phyloP scores from a whole-genome alignment of 1,140 invertebrate species.

The Parasteatoda tepidariorum region DNA sequence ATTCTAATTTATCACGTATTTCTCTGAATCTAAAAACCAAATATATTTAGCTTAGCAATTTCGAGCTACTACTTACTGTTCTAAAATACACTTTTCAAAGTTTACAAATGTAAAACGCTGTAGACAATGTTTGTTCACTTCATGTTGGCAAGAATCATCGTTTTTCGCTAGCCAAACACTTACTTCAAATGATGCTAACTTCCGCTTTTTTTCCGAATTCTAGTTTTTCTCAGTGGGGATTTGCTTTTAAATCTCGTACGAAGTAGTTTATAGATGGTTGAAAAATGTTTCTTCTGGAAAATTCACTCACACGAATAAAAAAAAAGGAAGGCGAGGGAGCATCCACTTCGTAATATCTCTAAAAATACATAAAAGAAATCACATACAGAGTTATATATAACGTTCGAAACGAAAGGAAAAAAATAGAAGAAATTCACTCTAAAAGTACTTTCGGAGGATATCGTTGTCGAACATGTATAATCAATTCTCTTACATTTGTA shows the following conservation, averaged over 20 bases:
- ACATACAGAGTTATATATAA: background rate
- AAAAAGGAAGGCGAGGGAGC: conserved; percentile 5
- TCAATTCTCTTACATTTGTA: conserved; percentile 47
- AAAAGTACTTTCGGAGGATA: background rate
- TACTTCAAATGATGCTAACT: background rate
- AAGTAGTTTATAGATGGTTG: conserved; percentile 11
- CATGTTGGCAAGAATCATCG: background rate
- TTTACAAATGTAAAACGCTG: too few species aligned
- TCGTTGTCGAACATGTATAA: conserved; percentile 16
- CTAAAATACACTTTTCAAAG: too few species aligned
- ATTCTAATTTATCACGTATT: too few species aligned
- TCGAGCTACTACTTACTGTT: too few species aligned
- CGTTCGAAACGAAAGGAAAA: background rate
- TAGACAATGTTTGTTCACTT: too few species aligned
- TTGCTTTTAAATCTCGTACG: conserved; percentile 22
- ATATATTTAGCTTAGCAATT: too few species aligned
- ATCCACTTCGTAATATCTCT: conserved; percentile 26
- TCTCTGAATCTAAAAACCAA: too few species aligned
- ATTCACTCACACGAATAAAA: conserved; percentile 23
- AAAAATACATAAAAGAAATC: conserved; percentile 11
- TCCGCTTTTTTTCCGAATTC: background rate
- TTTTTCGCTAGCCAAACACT: background rate
- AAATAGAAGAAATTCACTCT: conserved; percentile 21
- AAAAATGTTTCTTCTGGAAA: conserved; percentile 21
- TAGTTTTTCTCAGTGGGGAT: background rate